These are phyloP conservation scores for Orthosia cruda DNA, from an alignment of 2,888 invertebrate genomes.

Conservation along the genomic window DNA sequence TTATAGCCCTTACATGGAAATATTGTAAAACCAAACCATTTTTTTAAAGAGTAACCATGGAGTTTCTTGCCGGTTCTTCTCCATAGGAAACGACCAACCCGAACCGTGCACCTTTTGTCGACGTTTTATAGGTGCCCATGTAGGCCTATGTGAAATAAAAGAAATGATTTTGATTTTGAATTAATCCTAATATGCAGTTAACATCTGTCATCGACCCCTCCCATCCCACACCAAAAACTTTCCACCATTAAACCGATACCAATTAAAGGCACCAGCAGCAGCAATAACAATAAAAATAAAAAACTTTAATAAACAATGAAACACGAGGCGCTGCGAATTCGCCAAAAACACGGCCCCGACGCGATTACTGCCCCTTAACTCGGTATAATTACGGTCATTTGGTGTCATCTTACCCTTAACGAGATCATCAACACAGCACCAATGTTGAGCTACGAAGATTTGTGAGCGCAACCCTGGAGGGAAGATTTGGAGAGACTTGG, in stretches of 20 bases:
- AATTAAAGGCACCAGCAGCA: slow-evolving; percentile 73
- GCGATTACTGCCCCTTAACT: slow-evolving; percentile 85
- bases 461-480: slow-evolving; percentile 56
- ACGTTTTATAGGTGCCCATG: too few species aligned
- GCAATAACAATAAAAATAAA: slow-evolving; percentile 85
- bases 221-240: slow-evolving; percentile 6
- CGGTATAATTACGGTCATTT: slow-evolving; percentile 89
- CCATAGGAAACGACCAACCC: too few species aligned
- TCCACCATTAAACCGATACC: slow-evolving; percentile 65
- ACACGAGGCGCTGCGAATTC: slow-evolving; percentile 81
- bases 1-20: too few species aligned
- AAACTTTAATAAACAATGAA: slow-evolving; percentile 88
- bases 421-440: slow-evolving; percentile 82
- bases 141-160: too few species aligned
- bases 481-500: neutral
- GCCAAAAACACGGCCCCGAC: slow-evolving; percentile 80
- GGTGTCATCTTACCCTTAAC: slow-evolving; percentile 90
- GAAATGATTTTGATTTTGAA: too few species aligned
- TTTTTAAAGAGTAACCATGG: too few species aligned
- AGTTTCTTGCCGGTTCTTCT: too few species aligned
- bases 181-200: neutral
- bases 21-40: too few species aligned
- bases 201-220: slow-evolving; percentile 24
- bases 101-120: too few species aligned
- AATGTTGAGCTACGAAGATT: slow-evolving; percentile 71